Evolutionary conservation across 37 sponge, comb jelly and placozoan genomes (phyloP).

Genomic region (Chondrilla cf. caribensis): DNA sequence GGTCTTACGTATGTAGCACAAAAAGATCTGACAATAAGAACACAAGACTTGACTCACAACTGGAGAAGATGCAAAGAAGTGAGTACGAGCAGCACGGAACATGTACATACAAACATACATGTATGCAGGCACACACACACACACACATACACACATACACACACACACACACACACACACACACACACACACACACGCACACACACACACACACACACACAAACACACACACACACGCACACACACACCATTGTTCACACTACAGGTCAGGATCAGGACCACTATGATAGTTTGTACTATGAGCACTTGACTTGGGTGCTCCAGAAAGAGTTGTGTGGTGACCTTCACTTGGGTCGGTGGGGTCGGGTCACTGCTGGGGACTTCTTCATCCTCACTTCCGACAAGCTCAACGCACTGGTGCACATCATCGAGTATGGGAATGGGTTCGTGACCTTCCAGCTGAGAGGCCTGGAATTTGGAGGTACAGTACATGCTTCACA

Average conservation of each 20-base stretch:
- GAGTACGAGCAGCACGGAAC: neutral
- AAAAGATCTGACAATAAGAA: constrained; percentile 76
- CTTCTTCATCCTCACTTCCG: constrained; percentile 89
- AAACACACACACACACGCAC: neutral
- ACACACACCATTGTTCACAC: neutral
- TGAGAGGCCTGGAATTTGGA: constrained; percentile 93
- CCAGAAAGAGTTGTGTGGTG: constrained; percentile 88
- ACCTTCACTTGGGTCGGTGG: constrained; percentile 92
- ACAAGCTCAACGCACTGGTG: constrained; percentile 87
- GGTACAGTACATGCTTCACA: too few relatives aligned
- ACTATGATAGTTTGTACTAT: constrained; percentile 91
- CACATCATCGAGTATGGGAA: constrained; percentile 97
- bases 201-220: too few relatives aligned
- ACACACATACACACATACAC: too few relatives aligned
- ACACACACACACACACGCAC: too few relatives aligned
- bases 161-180: too few relatives aligned
- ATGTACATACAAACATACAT: neutral
- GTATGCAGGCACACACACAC: too few relatives aligned
- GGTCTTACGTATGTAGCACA: too few relatives aligned
- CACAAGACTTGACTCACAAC: constrained; percentile 70
- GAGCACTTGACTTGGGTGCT: constrained; percentile 94
- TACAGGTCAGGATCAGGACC: constrained; percentile 70
- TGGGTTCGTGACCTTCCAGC: constrained; percentile 96
- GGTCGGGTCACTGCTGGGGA: constrained; percentile 87
- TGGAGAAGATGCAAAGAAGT: constrained; percentile 72